Evolutionary conservation across 2,888 invertebrate species (phyloP).

Genomic region (Eurytoma adleriae): DNA sequence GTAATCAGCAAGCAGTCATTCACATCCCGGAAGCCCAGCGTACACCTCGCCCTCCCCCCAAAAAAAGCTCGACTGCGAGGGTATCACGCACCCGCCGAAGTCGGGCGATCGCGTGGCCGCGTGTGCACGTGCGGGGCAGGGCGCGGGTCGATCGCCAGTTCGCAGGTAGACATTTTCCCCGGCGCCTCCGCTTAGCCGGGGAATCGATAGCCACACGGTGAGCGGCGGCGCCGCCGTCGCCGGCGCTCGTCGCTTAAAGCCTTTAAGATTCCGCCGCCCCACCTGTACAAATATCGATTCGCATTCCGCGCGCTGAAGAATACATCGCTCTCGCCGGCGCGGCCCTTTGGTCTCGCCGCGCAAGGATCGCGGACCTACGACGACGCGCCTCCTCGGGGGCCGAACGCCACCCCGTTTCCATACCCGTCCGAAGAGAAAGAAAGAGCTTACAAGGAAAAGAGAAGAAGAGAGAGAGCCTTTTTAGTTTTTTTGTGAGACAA

Average conservation of each 20-base stretch:
- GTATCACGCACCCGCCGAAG: neutral
- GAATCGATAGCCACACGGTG: constrained; percentile 45
- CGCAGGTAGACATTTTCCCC: constrained; percentile 61
- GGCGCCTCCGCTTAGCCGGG: constrained; percentile 51
- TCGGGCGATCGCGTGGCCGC: constrained; percentile 24
- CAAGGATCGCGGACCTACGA: constrained; percentile 8
- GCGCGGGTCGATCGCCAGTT: constrained; percentile 61
- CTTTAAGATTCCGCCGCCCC: constrained; percentile 37
- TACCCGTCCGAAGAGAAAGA: neutral
- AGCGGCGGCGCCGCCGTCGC: neutral
- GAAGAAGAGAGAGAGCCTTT: too few species aligned
- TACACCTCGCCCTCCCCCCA: neutral
- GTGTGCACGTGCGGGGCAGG: constrained; percentile 2
- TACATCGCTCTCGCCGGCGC: constrained; percentile 15
- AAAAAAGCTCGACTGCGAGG: neutral
- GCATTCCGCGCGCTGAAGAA: constrained; percentile 35
- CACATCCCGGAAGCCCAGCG: neutral
- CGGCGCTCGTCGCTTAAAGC: constrained; percentile 45
- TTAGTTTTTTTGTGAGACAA: too few species aligned
- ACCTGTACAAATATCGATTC: constrained; percentile 43
- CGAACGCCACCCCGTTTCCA: too few species aligned
- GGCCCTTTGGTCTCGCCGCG: constrained; percentile 42
- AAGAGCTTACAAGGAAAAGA: too few species aligned
- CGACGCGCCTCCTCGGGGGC: too few species aligned
- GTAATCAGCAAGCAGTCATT: too few species aligned